Base-by-base conservation (phyloP, 2,113 vertebrate species). In the Dryoscopus gambensis region DNA sequence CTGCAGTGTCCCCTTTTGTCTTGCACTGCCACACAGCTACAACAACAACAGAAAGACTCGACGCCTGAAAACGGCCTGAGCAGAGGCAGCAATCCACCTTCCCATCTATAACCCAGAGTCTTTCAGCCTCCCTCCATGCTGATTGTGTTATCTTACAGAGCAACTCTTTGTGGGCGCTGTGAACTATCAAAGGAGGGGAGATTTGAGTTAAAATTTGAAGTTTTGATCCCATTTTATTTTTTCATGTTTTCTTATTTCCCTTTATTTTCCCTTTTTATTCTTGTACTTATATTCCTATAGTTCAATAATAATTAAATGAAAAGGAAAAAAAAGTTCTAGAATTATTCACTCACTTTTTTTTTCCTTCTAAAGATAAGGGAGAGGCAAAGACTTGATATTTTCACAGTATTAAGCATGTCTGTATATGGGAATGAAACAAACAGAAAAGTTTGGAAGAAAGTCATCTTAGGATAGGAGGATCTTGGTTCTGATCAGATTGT, bases 1-100 rank as follows among this genome's bases (percentile, higher is more conserved):
- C 98, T 97, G 98, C 98, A 96, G 90, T 89, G 94, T 96, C 97
- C 98, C 95, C 98, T 98, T 98, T 98, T 98, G 98, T 98, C 98
- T 98, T 96, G 95, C 11, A 19, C 95, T 76, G 84, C 81, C 80
- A 85, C 95, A 71, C 91, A 91, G 94, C 83, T 93, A 89, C 95
- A 91, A 93, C 88, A 96, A 95, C 91, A 93, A 96, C 95, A 95
- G 76, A 79, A 65, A 47, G 57, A 7, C 56, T 91, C 44, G 3
- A 16, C 0, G 59, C 42, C 53, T 92, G 88, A 23, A 64, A 89
- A 65, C 94, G 89, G 86, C 93, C 96, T 95, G 16, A 8, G 33
- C 93, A 94, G n/a, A 83, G 91, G 90, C 56, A 94, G 69, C 70
- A 27, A 33, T 39, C 71, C 89, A 63, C 91, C 65, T 71, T 73